Percentiles rank a stretch among this genome's conserved stretches.
These are phyloP conservation scores for Noctua fimbriata DNA, from an alignment of 2,888 invertebrate genomes.

Conservation along the genomic window DNA sequence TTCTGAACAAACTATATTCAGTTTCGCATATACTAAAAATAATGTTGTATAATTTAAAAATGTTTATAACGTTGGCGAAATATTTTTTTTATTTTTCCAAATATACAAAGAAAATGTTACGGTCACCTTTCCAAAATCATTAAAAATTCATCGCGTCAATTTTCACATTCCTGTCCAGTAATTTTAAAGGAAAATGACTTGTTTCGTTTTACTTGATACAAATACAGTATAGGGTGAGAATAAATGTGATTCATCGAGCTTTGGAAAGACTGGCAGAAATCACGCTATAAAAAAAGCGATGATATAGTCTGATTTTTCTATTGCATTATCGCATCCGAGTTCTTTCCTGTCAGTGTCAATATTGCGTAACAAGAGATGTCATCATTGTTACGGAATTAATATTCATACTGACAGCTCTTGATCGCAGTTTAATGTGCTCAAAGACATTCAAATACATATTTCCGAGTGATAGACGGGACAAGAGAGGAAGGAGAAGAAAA, in stretches of 20 bases:
- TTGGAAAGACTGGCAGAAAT: neutral
- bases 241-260: neutral
- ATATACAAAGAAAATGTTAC: slow-evolving; percentile 8
- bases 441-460: no score
- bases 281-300: neutral
- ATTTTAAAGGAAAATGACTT: slow-evolving; percentile 5
- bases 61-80: neutral
- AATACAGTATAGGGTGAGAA: neutral
- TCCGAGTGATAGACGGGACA: no score
- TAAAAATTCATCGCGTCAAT: slow-evolving; percentile 7
- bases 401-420: neutral
- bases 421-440: neutral
- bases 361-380: neutral
- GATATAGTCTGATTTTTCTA: neutral
- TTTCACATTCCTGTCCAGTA: slow-evolving; percentile 7
- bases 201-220: neutral
- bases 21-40: no score
- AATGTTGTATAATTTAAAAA: no score
- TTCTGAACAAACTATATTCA: no score
- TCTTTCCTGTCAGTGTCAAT: neutral
- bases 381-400: neutral
- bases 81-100: no score
- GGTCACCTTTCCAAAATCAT: slow-evolving; percentile 12
- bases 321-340: neutral
- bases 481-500: no score